Evolutionary conservation across 1,140 invertebrate genomes (phyloP).

Genomic region (Pygmarrhopalites habei): DNA sequence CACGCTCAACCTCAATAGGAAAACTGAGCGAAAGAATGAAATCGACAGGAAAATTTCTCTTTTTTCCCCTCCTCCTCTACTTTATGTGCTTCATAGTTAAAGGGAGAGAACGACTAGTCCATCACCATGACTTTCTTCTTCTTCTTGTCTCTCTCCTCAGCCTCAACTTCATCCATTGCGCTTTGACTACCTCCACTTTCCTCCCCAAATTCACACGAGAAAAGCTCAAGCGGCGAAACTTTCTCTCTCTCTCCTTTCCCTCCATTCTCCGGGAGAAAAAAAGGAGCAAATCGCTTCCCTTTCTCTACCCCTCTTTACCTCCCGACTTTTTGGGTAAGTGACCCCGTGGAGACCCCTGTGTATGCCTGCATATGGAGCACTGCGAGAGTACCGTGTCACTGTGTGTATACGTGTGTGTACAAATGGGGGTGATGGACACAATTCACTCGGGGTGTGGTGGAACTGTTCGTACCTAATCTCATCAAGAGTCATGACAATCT

Average conservation of each 20-base stretch:
- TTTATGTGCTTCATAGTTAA: background rate
- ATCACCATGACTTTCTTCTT: slow-evolving; percentile 4
- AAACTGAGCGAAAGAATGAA: slow-evolving; percentile 30
- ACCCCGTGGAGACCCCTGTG: too few species aligned
- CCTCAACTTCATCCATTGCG: background rate
- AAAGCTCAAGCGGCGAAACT: too few species aligned
- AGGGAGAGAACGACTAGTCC: too few species aligned
- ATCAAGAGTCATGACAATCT: too few species aligned
- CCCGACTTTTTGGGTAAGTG: too few species aligned
- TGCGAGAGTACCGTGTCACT: too few species aligned
- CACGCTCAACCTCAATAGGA: slow-evolving; percentile 23
- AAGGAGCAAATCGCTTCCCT: background rate
- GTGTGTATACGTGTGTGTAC: too few species aligned
- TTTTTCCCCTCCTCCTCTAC: slow-evolving; percentile 5
- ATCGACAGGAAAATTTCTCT: slow-evolving; percentile 38
- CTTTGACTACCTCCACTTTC: background rate
- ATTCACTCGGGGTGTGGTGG: too few species aligned
- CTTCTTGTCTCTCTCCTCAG: background rate
- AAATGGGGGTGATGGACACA: too few species aligned
- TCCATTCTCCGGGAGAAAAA: background rate
- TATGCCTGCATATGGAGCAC: too few species aligned
- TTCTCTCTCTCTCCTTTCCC: background rate
- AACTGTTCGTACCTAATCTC: too few species aligned
- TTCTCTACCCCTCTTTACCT: background rate
- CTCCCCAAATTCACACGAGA: background rate